Evolutionary conservation across 2,797 vertebrate genomes (phyloP).

Genomic region (Philypnodon macrostomus): DNA sequence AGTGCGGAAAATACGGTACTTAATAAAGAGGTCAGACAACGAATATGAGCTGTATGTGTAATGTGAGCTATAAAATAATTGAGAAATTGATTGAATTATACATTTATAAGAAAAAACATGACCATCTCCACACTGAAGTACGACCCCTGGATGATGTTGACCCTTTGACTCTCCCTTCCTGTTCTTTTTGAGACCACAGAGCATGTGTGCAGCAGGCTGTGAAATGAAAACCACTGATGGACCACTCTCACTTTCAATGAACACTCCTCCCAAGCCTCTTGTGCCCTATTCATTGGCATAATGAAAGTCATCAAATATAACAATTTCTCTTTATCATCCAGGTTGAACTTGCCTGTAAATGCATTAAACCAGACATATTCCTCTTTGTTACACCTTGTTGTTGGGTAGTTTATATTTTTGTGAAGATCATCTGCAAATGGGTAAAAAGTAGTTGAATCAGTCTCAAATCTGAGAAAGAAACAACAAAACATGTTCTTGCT

Average conservation of each 20-base stretch:
- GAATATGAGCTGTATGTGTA: no score
- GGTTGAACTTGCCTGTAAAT: conserved; percentile 65
- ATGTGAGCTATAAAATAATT: no score
- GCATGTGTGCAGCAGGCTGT: conserved; percentile 69
- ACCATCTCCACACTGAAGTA: conserved; percentile 8
- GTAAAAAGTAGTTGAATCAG: no score
- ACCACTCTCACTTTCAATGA: conserved; percentile 48
- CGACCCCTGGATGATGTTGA: conserved; percentile 34
- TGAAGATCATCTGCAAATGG: no score
- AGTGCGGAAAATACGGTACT: no score
- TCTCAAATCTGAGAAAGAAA: no score
- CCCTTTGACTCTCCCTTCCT: conserved; percentile 26
- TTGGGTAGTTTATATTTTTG: no score
- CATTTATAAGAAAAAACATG: no score
- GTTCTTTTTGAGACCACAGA: conserved; percentile 50
- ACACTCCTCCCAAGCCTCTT: conserved; percentile 43
- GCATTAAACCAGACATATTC: conserved; percentile 60
- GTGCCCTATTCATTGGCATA: conserved; percentile 56
- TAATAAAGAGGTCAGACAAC: no score
- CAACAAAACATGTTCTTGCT: no score
- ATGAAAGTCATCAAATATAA: conserved; percentile 69
- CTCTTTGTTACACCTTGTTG: conserved; percentile 34
- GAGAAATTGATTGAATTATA: no score
- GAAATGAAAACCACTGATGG: conserved; percentile 75
- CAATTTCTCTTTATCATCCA: conserved; percentile 64